Conservation (phyloP, 2,797 vertebrate species). For the Leptatherina wallacei region DNA sequence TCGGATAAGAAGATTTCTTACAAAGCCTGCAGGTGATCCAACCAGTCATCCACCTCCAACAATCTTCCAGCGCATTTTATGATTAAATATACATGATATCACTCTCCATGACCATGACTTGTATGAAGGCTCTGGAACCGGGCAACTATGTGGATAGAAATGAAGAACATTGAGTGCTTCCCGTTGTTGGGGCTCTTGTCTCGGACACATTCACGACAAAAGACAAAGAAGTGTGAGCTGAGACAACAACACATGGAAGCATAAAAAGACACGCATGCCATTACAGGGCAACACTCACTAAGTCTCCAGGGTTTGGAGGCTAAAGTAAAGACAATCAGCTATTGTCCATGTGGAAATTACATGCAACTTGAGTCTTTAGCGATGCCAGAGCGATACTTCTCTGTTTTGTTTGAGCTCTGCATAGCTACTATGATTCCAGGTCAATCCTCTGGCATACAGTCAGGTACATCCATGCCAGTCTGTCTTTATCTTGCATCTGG, state of each 20-base stretch:
- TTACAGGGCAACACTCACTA: slow-evolving; percentile 56
- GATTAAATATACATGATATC: background rate
- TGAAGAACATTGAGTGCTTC: slow-evolving; percentile 31
- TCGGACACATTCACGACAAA: slow-evolving; percentile 32
- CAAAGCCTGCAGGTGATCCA: background rate
- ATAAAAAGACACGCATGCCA: slow-evolving; percentile 49
- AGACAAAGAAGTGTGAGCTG: slow-evolving; percentile 29
- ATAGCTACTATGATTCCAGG: slow-evolving; percentile 44
- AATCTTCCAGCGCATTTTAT: background rate
- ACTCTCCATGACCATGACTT: background rate
- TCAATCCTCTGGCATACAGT: slow-evolving; percentile 42
- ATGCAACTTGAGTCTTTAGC: slow-evolving; percentile 57
- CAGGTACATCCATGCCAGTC: slow-evolving; percentile 25
- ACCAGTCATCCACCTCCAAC: slow-evolving; percentile 1
- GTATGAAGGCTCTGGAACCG: background rate
- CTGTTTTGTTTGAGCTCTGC: slow-evolving; percentile 28
- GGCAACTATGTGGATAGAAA: background rate
- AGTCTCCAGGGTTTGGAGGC: slow-evolving; percentile 36
- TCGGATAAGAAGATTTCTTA: background rate
- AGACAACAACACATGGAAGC: slow-evolving; percentile 60
- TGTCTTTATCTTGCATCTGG: slow-evolving; percentile 33
- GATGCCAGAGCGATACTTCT: slow-evolving; percentile 18
- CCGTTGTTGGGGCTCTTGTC: slow-evolving; percentile 52
- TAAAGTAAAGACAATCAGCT: slow-evolving; percentile 51
- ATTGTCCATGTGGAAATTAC: slow-evolving; percentile 57